These are phyloP conservation scores for Enteromius radiatus DNA, from an alignment of 2,797 vertebrate species.

Conservation along the genomic window DNA sequence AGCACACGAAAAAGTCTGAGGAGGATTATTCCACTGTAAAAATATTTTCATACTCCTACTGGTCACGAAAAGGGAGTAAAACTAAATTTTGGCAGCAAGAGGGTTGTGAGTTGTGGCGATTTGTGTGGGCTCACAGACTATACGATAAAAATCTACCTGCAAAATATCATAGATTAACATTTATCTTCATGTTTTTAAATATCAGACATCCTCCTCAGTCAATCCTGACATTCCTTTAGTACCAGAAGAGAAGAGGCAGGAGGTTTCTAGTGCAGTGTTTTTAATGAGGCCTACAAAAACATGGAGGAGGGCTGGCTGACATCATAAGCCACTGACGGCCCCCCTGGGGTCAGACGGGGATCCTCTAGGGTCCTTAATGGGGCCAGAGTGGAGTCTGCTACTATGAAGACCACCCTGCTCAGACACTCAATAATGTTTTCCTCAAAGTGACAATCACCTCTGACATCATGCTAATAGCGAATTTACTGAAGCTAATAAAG, in stretches of 20 bases:
- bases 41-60: constrained; percentile 53
- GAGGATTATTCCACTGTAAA: constrained; percentile 48
- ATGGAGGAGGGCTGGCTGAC: constrained; percentile 42
- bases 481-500: constrained; percentile 77
- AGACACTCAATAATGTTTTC: constrained; percentile 63
- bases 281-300: constrained; percentile 57
- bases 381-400: constrained; percentile 38
- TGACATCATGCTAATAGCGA: constrained; percentile 72
- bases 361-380: constrained; percentile 35
- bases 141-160: constrained; percentile 66
- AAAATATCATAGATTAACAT: constrained; percentile 65
- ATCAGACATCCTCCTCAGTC: neutral
- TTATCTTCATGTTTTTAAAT: constrained; percentile 14
- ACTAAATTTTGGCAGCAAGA: constrained; percentile 15
- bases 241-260: constrained; percentile 9
- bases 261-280: constrained; percentile 25
- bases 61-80: constrained; percentile 33
- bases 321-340: constrained; percentile 32
- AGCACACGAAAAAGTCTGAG: neutral
- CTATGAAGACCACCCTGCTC: constrained; percentile 50
- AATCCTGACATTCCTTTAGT: constrained; percentile 28
- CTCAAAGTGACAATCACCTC: constrained; percentile 71
- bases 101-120: constrained; percentile 55
- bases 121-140: constrained; percentile 60
- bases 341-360: constrained; percentile 28